Evolutionary conservation across 2,888 invertebrate genomes (phyloP).

Genomic region (Cerceris rybyensis): DNA sequence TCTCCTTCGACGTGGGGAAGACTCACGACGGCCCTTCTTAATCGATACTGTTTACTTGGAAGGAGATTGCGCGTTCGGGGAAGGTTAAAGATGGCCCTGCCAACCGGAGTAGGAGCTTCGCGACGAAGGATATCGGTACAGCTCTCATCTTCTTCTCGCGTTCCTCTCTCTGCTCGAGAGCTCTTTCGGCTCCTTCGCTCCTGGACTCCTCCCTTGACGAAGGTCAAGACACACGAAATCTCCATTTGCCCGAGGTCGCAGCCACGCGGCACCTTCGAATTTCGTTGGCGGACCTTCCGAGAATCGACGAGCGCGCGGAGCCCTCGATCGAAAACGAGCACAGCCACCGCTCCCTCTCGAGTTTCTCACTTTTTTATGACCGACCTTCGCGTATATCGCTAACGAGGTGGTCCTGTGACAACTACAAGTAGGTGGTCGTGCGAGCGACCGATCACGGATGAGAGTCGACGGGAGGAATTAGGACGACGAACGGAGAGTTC

Average conservation of each 20-base stretch:
- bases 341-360: conserved; percentile 49
- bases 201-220: conserved; percentile 77
- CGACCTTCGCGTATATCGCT: conserved; percentile 62
- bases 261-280: conserved; percentile 65
- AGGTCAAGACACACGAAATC: conserved; percentile 76
- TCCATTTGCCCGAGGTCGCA: conserved; percentile 68
- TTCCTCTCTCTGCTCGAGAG: not conserved
- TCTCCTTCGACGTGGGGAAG: conserved; percentile 32
- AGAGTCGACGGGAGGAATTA: conserved; percentile 22
- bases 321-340: conserved; percentile 58
- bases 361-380: conserved; percentile 64
- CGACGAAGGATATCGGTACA: conserved; percentile 39
- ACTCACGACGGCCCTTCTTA: conserved; percentile 57
- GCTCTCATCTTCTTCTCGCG: conserved; percentile 28
- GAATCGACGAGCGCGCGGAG: conserved; percentile 59
- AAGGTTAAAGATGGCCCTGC: conserved; percentile 52
- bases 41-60: conserved; percentile 71
- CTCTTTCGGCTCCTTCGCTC: conserved; percentile 18
- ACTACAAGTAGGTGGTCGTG: conserved; percentile 48
- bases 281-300: conserved; percentile 63
- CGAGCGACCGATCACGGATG: not conserved
- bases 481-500: not conserved
- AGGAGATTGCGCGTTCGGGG: conserved; percentile 68
- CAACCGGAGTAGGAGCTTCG: conserved; percentile 44
- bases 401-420: conserved; percentile 63